Evolutionary conservation across 2,797 vertebrate genomes (phyloP).

Genomic region (Fringilla coelebs): DNA sequence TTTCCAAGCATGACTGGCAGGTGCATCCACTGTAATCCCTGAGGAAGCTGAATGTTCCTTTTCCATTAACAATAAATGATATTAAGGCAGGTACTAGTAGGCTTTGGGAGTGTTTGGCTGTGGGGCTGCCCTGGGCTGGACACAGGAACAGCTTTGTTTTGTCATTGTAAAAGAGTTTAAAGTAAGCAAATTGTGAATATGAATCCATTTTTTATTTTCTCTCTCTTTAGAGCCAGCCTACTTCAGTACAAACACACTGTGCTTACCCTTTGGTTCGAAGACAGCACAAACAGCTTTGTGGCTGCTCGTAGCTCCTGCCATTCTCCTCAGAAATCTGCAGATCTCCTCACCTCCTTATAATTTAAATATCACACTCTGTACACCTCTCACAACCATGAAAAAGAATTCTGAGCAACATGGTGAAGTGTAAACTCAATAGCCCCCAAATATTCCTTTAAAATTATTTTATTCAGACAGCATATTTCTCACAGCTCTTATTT

Average conservation of each 20-base stretch:
- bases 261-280: background rate
- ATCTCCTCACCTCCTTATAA: background rate
- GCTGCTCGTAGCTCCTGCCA: background rate
- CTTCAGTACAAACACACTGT: background rate
- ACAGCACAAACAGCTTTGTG: background rate
- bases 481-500: background rate
- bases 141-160: background rate
- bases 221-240: background rate
- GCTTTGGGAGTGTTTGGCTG: background rate
- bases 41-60: background rate
- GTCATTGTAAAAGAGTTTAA: background rate
- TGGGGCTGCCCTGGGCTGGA: background rate
- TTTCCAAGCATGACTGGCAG: background rate
- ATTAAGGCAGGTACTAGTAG: background rate
- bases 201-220: background rate
- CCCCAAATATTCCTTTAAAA: background rate
- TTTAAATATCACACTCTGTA: background rate
- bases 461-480: background rate
- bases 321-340: background rate
- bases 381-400: background rate
- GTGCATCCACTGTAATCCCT: background rate
- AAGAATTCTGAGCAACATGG: background rate
- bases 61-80: background rate
- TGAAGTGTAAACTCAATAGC: background rate
- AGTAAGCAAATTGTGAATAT: background rate